Percentiles rank a stretch among this genome's conserved stretches.
phyloP scores from a whole-genome alignment of 1,140 invertebrate species.

The Camponotus floridanus region DNA sequence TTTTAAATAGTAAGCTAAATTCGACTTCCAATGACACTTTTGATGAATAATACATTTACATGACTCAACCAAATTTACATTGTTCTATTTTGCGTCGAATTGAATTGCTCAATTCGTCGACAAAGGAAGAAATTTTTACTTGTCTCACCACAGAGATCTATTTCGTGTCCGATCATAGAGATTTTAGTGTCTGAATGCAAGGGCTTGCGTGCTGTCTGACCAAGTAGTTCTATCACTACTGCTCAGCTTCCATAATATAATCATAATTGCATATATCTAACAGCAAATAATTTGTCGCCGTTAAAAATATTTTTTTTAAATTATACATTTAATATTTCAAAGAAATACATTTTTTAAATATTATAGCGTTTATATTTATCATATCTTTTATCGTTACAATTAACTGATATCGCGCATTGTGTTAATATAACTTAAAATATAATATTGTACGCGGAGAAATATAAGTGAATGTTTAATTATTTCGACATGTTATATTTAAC shows the following conservation, averaged over 20 bases:
- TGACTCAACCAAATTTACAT: not conserved
- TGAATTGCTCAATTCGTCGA: not conserved
- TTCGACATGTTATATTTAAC: not conserved
- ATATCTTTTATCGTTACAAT: not conserved
- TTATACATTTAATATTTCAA: not conserved
- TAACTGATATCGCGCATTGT: not conserved
- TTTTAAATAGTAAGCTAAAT: not conserved
- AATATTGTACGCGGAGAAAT: too few relatives aligned
- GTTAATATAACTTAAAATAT: not conserved
- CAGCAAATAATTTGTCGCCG: not conserved
- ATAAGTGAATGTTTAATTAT: too few relatives aligned
- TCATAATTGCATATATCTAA: not conserved
- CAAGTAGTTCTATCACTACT: slow-evolving; percentile 6
- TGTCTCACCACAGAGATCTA: not conserved
- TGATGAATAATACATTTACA: slow-evolving; percentile 36
- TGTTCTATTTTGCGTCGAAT: not conserved
- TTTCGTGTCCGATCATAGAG: too few relatives aligned
- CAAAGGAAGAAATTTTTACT: not conserved
- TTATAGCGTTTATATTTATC: not conserved
- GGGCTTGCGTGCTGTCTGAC: not conserved
- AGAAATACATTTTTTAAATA: not conserved
- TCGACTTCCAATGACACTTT: not conserved
- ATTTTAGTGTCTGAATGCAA: not conserved
- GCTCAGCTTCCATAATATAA: not conserved
- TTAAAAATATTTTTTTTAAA: not conserved